Conservation (phyloP, 2,113 vertebrate genomes). For the Illadopsis cleaveri region DNA sequence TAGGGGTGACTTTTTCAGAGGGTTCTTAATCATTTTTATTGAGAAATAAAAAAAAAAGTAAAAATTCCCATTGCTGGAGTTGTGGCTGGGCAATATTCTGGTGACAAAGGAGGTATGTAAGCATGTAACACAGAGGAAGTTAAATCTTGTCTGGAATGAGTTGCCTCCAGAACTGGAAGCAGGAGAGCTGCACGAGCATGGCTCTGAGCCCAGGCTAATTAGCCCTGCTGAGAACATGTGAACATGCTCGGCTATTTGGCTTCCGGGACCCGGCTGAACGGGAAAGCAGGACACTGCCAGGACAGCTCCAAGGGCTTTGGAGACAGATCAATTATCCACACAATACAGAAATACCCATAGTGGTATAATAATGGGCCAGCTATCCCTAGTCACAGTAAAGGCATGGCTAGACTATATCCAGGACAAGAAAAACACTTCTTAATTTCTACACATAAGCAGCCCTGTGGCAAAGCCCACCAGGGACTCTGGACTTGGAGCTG, state of each 20-base stretch:
- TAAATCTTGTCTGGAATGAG: neutral
- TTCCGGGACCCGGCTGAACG: neutral
- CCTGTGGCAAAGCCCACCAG: neutral
- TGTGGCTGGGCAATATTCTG: neutral
- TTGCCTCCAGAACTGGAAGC: constrained; percentile 34
- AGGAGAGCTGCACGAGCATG: constrained; percentile 9
- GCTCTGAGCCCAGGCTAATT: constrained; percentile 55
- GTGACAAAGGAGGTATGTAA: neutral
- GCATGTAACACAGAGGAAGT: neutral
- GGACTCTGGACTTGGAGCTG: accelerated
- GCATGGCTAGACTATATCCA: constrained; percentile 41
- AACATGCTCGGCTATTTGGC: neutral
- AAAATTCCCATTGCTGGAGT: neutral
- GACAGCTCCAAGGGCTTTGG: neutral
- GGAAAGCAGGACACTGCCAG: neutral
- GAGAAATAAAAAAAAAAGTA: neutral
- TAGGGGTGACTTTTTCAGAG: neutral
- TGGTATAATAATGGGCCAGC: neutral
- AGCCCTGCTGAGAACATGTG: constrained; percentile 54
- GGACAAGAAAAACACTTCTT: constrained; percentile 12
- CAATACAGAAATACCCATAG: neutral
- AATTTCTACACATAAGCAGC: neutral
- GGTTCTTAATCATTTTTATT: neutral
- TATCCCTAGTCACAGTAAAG: neutral
- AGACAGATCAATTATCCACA: constrained; percentile 33